Evolutionary conservation across 2,113 vertebrate species (phyloP), one percentile per base, ranked within the genome.

Genomic region (Steatornis caripensis): DNA sequence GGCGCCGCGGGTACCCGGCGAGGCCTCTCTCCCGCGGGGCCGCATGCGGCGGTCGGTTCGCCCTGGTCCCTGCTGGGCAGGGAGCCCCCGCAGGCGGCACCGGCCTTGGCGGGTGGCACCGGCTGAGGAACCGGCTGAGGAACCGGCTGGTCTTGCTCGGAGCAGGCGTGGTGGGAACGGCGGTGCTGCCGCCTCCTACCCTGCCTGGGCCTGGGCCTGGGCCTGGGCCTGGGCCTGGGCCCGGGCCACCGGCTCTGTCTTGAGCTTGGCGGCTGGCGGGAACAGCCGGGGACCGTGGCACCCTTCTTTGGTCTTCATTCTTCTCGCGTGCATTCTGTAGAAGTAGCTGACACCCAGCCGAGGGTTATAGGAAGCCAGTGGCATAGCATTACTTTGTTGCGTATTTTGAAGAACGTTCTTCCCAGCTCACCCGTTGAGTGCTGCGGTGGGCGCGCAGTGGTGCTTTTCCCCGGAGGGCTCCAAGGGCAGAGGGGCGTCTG

Each of bases 361-460:
- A 19, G 11, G 27, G 15, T 20, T 37, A 7, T 6, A 8, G 53
- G 5, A 23, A 6, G 2, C 3, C 70, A 2, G 0, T 17, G 34
- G 5, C 19, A 5, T 6, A 36, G 34, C 15, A 0, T 18, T 26
- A 1, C 3, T 6, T 61, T 9, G 11, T 18, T 19, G 39, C 8
- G 0, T 24, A 19, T 18, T 34, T 13, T 48, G 34, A 24, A 8
- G 55, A 37, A 7, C 0, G 1, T 15, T 48, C 18, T 7, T 41
- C 49, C 45, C 29, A 5, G 7, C 5, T 10, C 54, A 0, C 2
- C 1, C 1, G 0, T 9, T 4, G 21, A 34, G 5, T 5, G n/a
- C 20, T 2, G 0, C 26, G 8, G 21, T 2, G 15, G n/a, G 7
- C 5, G 0, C 1, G 14, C 54, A 2, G 13, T 1, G 29, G 11